Conservation (phyloP, 1,140 invertebrate species). For the Bathynomus jamesi region DNA sequence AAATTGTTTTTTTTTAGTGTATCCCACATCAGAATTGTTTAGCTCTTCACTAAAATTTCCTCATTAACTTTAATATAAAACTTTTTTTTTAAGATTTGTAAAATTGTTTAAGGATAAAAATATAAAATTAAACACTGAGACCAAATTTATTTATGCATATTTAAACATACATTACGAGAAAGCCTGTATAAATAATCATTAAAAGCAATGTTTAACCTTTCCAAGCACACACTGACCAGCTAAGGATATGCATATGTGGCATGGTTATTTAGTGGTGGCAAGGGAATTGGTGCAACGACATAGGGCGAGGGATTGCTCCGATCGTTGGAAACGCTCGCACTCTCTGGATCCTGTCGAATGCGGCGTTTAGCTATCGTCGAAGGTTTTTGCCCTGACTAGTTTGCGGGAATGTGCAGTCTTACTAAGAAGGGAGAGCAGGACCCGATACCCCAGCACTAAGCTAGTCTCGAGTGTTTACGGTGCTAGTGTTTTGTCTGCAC, state of each 20-base stretch:
- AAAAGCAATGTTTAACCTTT: conserved; percentile 34
- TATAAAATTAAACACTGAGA: conserved; percentile 39
- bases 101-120: too few relatives aligned
- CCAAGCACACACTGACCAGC: conserved; percentile 29
- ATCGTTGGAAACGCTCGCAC: conserved; percentile 11
- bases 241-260: conserved; percentile 34
- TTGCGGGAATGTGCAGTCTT: conserved; percentile 30
- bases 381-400: conserved; percentile 25
- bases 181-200: conserved; percentile 37
- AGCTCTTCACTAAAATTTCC: too few relatives aligned
- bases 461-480: not conserved
- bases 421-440: conserved; percentile 12
- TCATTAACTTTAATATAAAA: too few relatives aligned
- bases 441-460: not conserved
- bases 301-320: too few relatives aligned
- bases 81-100: too few relatives aligned
- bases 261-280: conserved; percentile 22
- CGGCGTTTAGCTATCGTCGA: too few relatives aligned
- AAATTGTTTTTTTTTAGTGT: too few relatives aligned
- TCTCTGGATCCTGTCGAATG: not conserved
- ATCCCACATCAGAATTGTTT: too few relatives aligned
- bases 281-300: conserved; percentile 14
- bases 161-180: conserved; percentile 37
- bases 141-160: conserved; percentile 39
- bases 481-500: not conserved